Evolutionary conservation across 2,888 invertebrate species (phyloP).

Genomic region (Lepidocyrtoides sp.): DNA sequence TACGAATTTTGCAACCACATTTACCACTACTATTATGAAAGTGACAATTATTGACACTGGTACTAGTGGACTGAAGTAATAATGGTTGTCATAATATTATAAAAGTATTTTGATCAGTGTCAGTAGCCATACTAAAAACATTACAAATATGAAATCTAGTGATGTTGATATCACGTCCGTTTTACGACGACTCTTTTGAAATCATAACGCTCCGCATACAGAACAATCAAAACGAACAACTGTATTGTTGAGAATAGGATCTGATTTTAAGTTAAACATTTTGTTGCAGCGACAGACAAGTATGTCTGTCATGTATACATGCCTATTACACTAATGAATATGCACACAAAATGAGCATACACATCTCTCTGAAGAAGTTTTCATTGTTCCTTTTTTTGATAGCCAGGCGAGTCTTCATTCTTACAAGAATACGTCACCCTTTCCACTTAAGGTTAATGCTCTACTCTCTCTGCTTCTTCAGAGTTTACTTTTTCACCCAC

Average conservation of each 20-base stretch:
- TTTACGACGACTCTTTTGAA: neutral
- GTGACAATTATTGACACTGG: neutral
- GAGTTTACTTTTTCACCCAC: neutral
- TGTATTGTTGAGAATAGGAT: neutral
- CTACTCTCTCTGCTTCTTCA: neutral
- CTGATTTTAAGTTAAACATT: neutral
- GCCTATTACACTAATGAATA: conserved; percentile 29
- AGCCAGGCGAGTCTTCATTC: conserved; percentile 3
- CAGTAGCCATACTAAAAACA: no score
- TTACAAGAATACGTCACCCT: neutral
- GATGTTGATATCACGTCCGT: neutral
- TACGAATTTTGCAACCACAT: neutral
- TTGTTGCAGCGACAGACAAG: neutral
- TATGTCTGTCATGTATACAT: neutral
- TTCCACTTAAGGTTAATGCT: neutral
- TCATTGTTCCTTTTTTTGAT: neutral
- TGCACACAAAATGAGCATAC: neutral
- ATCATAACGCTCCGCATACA: neutral
- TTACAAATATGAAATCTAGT: no score
- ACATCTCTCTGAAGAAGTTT: neutral
- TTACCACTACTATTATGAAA: no score
- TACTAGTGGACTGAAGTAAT: no score
- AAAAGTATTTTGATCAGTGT: no score
- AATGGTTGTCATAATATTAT: no score
- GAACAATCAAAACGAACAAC: conserved; percentile 12